Evolutionary conservation across 2,888 invertebrate species (phyloP).

Genomic region (Acronicta leporina): DNA sequence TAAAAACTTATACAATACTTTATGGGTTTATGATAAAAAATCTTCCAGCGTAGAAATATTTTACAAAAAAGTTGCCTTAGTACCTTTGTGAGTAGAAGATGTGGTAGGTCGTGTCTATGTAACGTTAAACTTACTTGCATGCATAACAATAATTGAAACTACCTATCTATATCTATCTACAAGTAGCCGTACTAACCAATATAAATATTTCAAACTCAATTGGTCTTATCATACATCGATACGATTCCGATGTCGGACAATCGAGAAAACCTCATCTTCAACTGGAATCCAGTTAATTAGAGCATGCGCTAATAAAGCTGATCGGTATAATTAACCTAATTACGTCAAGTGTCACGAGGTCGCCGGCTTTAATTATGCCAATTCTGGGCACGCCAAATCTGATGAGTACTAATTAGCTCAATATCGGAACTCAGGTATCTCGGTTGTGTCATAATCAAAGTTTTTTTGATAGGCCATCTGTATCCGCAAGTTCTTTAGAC

Average conservation of each 20-base stretch:
- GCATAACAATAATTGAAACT: no score
- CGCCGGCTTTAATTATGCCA: constrained; percentile 70
- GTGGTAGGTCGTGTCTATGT: no score
- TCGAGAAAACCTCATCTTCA: constrained; percentile 62
- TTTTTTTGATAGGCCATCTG: constrained; percentile 7
- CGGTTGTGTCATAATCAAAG: constrained; percentile 17
- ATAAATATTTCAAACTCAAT: constrained; percentile 8
- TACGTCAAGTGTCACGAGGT: constrained; percentile 73
- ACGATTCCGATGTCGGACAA: constrained; percentile 41
- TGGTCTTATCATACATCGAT: constrained; percentile 42
- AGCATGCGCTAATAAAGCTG: constrained; percentile 80
- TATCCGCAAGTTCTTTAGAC: no score
- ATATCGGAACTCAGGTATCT: constrained; percentile 48
- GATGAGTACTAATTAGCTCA: constrained; percentile 61
- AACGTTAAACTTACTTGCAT: no score
- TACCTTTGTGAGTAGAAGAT: no score
- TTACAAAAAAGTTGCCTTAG: no score
- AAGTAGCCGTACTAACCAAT: neutral
- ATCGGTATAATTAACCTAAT: constrained; percentile 85
- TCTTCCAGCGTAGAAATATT: no score
- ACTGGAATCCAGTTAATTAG: constrained; percentile 74
- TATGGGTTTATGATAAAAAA: no score
- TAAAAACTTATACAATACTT: no score
- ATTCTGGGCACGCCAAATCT: constrained; percentile 72
- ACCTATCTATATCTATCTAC: no score